Evolutionary conservation across 1,140 invertebrate genomes (phyloP).

Genomic region (Cherax destructor): DNA sequence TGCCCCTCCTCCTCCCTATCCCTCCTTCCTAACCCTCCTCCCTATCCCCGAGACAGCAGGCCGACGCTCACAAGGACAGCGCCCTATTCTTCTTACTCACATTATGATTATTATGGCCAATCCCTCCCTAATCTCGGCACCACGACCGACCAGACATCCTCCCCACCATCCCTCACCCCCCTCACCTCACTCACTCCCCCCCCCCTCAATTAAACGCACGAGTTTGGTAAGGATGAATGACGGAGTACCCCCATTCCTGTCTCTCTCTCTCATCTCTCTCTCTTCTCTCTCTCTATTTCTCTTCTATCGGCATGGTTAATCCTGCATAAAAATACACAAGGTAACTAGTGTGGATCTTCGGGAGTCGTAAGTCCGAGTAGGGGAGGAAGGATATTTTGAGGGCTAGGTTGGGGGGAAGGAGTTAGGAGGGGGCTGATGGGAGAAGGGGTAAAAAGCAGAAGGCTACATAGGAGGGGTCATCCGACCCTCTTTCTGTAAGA

Average conservation of each 20-base stretch:
- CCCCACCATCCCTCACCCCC: neutral
- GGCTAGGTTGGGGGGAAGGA: neutral
- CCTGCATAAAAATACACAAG: too few relatives aligned
- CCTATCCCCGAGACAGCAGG: neutral
- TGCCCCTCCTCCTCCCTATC: too few relatives aligned
- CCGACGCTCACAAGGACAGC: neutral
- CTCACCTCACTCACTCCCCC: neutral
- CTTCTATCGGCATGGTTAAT: too few relatives aligned
- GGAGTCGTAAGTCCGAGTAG: too few relatives aligned
- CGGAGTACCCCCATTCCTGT: too few relatives aligned
- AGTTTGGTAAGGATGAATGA: too few relatives aligned
- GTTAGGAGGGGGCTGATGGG: neutral
- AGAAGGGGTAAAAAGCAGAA: neutral
- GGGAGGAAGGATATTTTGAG: too few relatives aligned
- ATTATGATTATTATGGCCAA: too few relatives aligned
- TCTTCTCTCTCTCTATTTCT: too few relatives aligned
- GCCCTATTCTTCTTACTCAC: neutral
- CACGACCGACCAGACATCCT: neutral
- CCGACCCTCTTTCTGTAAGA: neutral
- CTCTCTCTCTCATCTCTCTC: too few relatives aligned
- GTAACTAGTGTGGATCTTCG: too few relatives aligned
- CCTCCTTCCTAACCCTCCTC: neutral
- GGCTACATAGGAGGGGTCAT: neutral
- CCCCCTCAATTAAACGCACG: neutral
- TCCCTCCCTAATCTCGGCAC: neutral